Percentiles rank a stretch among this genome's conserved stretches.
Evolutionary conservation across 2,888 invertebrate genomes (phyloP).

Genomic region (Gymnosoma rotundatum): DNA sequence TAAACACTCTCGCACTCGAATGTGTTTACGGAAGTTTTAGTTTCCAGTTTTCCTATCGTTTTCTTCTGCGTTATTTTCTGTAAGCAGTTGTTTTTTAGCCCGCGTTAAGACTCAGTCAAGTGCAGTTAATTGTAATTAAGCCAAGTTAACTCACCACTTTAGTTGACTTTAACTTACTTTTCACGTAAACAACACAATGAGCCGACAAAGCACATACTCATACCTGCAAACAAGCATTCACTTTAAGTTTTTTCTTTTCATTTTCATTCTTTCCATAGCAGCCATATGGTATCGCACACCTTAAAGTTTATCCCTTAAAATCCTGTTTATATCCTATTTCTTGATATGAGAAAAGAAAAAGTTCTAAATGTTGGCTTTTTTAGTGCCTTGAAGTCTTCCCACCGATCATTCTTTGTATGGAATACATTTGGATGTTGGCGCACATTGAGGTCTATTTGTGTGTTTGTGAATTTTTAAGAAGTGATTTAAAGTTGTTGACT

Average conservation of each 20-base stretch:
- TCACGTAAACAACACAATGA: slow-evolving; percentile 58
- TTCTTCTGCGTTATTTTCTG: slow-evolving; percentile 6
- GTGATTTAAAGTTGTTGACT: slow-evolving; percentile 73
- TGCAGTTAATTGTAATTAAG: slow-evolving; percentile 81
- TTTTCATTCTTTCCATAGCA: slow-evolving; percentile 24
- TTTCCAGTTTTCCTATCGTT: slow-evolving; percentile 4
- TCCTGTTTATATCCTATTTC: slow-evolving; percentile 67
- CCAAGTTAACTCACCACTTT: slow-evolving; percentile 76
- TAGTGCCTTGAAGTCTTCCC: slow-evolving; percentile 29
- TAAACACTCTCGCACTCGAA: background rate
- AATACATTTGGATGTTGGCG: slow-evolving; percentile 27
- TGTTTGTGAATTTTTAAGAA: slow-evolving; percentile 44
- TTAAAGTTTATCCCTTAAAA: slow-evolving; percentile 66
- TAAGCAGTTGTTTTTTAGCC: slow-evolving; percentile 10
- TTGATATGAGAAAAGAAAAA: slow-evolving; percentile 54
- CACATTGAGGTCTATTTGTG: background rate
- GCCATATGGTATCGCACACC: slow-evolving; percentile 66
- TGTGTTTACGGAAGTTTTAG: background rate
- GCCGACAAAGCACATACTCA: slow-evolving; percentile 21
- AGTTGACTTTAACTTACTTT: slow-evolving; percentile 68
- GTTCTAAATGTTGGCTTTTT: slow-evolving; percentile 49
- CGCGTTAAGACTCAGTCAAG: slow-evolving; percentile 72
- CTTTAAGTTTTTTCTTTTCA: slow-evolving; percentile 16
- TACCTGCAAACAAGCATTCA: slow-evolving; percentile 1
- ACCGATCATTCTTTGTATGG: background rate